Conservation (phyloP, 2,888 invertebrate genomes). For the Plagiodera versicolora region DNA sequence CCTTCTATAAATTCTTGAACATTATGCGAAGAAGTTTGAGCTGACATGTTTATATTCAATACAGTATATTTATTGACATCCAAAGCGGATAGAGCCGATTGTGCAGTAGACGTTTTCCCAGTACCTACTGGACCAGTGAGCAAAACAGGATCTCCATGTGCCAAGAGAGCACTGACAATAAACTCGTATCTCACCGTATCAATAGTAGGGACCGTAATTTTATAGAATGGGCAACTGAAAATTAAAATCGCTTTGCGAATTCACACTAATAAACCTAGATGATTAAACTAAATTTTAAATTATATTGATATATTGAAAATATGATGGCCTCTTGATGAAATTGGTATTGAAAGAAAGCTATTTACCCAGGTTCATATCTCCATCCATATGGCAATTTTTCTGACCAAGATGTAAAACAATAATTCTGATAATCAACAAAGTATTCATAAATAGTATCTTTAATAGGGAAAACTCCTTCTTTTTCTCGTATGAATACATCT, state of each 20-base stretch:
- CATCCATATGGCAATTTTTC: constrained; percentile 72
- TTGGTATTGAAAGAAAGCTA: too few relatives aligned
- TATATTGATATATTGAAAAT: too few relatives aligned
- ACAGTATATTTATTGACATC: constrained; percentile 63
- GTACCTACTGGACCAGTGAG: constrained; percentile 86
- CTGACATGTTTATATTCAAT: constrained; percentile 84
- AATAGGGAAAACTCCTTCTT: constrained; percentile 79
- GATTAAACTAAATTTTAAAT: too few relatives aligned
- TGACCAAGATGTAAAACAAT: constrained; percentile 77
- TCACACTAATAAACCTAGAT: too few relatives aligned
- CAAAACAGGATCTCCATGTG: constrained; percentile 70
- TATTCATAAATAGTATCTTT: constrained; percentile 90
- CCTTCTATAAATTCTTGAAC: constrained; percentile 59
- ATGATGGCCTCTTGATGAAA: too few relatives aligned
- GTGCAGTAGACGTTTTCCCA: constrained; percentile 80
- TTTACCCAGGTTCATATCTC: constrained; percentile 69
- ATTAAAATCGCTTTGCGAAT: constrained; percentile 8
- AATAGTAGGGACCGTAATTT: constrained; percentile 83
- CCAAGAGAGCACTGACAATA: constrained; percentile 68
- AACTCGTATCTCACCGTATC: constrained; percentile 85
- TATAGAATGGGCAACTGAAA: constrained; percentile 75
- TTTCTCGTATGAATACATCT: constrained; percentile 78
- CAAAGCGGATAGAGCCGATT: constrained; percentile 65
- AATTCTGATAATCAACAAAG: constrained; percentile 75
- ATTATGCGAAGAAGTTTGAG: constrained; percentile 81